These are phyloP conservation scores for Norana najaformis DNA, from an alignment of 2,888 invertebrate species.

Conservation along the genomic window DNA sequence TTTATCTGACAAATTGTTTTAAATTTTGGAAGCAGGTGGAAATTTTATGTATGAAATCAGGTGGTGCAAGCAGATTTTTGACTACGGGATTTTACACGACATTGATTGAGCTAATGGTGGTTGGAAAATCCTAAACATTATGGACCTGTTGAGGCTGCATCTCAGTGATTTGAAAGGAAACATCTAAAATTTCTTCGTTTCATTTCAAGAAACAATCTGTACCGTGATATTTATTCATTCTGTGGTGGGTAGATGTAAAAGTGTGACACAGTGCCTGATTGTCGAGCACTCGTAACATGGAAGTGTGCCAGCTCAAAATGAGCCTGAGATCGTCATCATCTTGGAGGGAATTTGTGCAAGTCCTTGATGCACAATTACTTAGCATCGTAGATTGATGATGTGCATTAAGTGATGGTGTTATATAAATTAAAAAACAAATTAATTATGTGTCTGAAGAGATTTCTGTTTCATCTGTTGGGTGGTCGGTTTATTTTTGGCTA, in stretches of 20 bases:
- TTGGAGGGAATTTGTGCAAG: neutral
- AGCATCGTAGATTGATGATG: neutral
- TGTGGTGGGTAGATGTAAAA: conserved; percentile 2
- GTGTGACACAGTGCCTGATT: neutral
- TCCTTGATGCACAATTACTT: neutral
- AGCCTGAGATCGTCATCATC: neutral
- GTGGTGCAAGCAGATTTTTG: neutral
- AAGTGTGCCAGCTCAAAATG: neutral
- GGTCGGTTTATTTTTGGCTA: neutral
- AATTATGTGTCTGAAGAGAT: neutral
- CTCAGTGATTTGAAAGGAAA: neutral
- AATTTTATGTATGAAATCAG: neutral
- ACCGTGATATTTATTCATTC: neutral
- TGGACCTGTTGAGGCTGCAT: neutral
- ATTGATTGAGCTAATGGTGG: neutral
- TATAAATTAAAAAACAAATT: neutral
- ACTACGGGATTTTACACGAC: neutral
- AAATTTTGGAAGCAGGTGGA: neutral
- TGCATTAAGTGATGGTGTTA: neutral
- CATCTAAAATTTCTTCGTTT: neutral
- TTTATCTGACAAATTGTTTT: neutral
- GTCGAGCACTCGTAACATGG: neutral
- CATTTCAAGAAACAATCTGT: neutral
- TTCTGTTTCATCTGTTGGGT: neutral
- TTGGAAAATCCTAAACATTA: neutral